Evolutionary conservation across 1,140 invertebrate genomes (phyloP), one percentile per base, ranked within the genome.

Genomic region (Drosophila ficusphila): DNA sequence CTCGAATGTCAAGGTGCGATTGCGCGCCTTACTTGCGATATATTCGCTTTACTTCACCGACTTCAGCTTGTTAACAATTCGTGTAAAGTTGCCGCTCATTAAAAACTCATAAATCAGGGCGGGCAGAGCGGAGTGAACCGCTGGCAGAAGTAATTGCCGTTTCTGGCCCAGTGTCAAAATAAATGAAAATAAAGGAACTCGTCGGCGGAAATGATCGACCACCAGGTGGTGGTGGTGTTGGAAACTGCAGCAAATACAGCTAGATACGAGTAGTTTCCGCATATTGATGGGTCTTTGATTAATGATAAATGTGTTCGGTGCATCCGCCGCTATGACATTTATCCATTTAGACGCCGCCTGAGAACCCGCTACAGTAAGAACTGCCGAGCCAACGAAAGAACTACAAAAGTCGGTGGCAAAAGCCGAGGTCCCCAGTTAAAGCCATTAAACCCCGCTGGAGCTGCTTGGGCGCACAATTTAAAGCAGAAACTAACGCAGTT

Each of bases 71-170:
- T 86, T 86, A 88, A 88, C 82, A 88, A 81, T 88, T 88, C 82
- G 77, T 86, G 77, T 88, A 81, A 86, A 81, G 72, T 77, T 77
- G 76, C 82, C 82, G 83, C 83, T 89, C 82, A 86, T 88, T 88
- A 89, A 89, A 88, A 78, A 54, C 77, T 89, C 82, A 89, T 89
- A 88, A 89, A 88, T 88, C 82, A 89, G 78, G 61, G 11, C 65
- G 29, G 70, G 25, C 57, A 36, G 53, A 27, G 52, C 12, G 31
- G 36, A 21, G 52, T n/a, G 42, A 68, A 34, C 48, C 33, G 41
- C 31, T 61, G 58, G 34, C 44, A 25, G 12, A 51, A 68, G 82
- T 78, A 83, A 83, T 77, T 88, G 77, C 71, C 61, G 71, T 67
- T 76, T 56, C 65, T 68, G 61, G 58, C 54, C 77, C 77, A 82